phyloP scores from a whole-genome alignment of 2,888 invertebrate genomes.

The Mesorhabditis belari region DNA sequence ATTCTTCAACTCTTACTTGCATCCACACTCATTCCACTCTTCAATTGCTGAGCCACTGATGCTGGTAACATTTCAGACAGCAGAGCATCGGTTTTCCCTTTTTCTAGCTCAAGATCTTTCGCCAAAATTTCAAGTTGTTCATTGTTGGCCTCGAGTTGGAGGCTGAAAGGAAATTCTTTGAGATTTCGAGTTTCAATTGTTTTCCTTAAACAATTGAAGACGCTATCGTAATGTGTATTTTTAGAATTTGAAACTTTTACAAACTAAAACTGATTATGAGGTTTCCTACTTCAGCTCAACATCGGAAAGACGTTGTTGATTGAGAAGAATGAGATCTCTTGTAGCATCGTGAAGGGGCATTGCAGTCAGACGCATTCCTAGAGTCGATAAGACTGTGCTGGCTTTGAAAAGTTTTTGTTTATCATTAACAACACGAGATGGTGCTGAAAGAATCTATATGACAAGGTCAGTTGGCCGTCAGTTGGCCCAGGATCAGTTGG shows the following conservation, averaged over 20 bases:
- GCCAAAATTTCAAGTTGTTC: constrained; percentile 43
- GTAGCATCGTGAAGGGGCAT: constrained; percentile 48
- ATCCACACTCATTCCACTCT: constrained; percentile 52
- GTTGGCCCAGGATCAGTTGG: too few species aligned
- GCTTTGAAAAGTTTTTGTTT: too few species aligned
- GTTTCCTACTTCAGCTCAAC: constrained; percentile 35
- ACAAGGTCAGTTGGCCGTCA: too few species aligned
- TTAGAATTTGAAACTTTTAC: not conserved
- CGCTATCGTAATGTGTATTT: not conserved
- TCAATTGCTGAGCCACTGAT: constrained; percentile 52
- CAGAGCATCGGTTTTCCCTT: constrained; percentile 52
- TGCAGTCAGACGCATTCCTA: constrained; percentile 32
- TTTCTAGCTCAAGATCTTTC: constrained; percentile 36
- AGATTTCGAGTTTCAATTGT: not conserved
- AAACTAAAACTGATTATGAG: not conserved
- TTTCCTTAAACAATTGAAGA: not conserved
- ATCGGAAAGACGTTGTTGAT: constrained; percentile 40
- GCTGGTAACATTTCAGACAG: constrained; percentile 53
- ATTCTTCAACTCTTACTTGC: constrained; percentile 25
- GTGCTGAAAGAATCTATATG: too few species aligned
- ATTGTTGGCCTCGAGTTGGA: constrained; percentile 47
- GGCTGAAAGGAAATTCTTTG: constrained; percentile 13
- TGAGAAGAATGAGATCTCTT: constrained; percentile 44
- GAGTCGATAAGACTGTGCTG: constrained; percentile 13
- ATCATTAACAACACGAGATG: too few species aligned